Evolutionary conservation across 1,140 invertebrate species (phyloP).

Genomic region (Drepana arcuata): DNA sequence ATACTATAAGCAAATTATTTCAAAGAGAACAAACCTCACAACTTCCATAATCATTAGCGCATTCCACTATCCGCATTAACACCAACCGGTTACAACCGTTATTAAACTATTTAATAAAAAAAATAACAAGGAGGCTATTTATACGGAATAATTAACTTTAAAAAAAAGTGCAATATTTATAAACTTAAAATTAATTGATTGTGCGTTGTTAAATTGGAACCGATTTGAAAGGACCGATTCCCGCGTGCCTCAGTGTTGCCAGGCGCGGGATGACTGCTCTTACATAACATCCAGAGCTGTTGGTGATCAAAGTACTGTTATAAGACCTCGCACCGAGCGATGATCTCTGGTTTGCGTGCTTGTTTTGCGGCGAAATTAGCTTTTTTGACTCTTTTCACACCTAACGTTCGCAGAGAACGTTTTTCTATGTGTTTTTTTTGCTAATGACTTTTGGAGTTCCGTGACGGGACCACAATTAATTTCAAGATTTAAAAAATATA

Average conservation of each 20-base stretch:
- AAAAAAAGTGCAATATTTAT: too few species aligned
- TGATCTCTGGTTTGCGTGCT: constrained; percentile 60
- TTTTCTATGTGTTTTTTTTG: neutral
- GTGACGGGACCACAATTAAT: too few species aligned
- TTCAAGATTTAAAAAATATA: too few species aligned
- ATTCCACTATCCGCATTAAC: constrained; percentile 1
- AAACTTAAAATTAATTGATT: too few species aligned
- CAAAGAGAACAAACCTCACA: constrained; percentile 28
- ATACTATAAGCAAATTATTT: too few species aligned
- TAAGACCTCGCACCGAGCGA: constrained; percentile 59
- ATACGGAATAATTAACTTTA: too few species aligned
- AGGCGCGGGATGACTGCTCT: constrained; percentile 44
- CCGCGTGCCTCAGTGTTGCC: constrained; percentile 28
- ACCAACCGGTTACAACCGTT: too few species aligned
- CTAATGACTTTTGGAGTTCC: neutral
- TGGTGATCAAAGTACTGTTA: constrained; percentile 52
- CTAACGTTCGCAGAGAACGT: neutral
- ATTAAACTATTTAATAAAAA: too few species aligned
- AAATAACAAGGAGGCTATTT: too few species aligned
- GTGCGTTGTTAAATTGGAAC: too few species aligned
- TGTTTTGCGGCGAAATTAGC: constrained; percentile 64
- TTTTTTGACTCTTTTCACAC: constrained; percentile 39
- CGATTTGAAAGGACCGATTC: too few species aligned
- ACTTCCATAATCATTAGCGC: constrained; percentile 22
- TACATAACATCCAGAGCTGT: constrained; percentile 51